Conservation (phyloP, 2,888 invertebrate genomes). For the Andrena hattorfiana region DNA sequence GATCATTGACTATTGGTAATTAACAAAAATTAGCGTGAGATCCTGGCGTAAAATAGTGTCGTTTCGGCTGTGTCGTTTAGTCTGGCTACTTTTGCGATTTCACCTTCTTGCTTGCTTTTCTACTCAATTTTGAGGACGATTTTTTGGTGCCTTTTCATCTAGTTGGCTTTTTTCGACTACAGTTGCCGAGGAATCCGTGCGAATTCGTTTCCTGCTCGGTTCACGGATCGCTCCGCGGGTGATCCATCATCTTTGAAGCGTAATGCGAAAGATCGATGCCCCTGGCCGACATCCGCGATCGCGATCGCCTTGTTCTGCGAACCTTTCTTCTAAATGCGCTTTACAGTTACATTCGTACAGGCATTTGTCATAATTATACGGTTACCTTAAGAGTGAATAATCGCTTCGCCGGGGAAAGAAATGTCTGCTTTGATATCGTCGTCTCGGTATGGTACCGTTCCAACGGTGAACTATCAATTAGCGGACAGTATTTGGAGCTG, state of each 20-base stretch:
- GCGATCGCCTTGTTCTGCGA: constrained; percentile 15
- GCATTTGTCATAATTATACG: constrained; percentile 47
- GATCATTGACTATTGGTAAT: too few species aligned
- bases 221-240: constrained; percentile 2
- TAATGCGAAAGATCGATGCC: constrained; percentile 31
- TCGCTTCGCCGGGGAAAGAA: constrained; percentile 15
- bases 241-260: constrained; percentile 41
- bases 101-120: not conserved
- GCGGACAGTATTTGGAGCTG: constrained; percentile 23
- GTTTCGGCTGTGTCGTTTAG: not conserved
- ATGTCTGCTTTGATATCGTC: constrained; percentile 11
- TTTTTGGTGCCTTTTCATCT: not conserved
- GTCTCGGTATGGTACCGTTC: constrained; percentile 8
- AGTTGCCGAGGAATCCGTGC: not conserved
- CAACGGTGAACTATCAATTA: constrained; percentile 35
- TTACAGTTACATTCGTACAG: constrained; percentile 28
- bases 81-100: not conserved
- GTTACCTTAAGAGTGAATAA: constrained; percentile 34
- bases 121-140: not conserved
- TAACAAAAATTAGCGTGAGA: too few species aligned
- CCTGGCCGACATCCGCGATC: constrained; percentile 17
- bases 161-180: not conserved
- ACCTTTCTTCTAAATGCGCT: constrained; percentile 36
- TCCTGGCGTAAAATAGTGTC: not conserved
- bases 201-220: constrained; percentile 13